Evolutionary conservation across 1,140 invertebrate genomes (phyloP), one percentile per base, ranked within the genome.

Genomic region (Macrotrachela quadricornifera): DNA sequence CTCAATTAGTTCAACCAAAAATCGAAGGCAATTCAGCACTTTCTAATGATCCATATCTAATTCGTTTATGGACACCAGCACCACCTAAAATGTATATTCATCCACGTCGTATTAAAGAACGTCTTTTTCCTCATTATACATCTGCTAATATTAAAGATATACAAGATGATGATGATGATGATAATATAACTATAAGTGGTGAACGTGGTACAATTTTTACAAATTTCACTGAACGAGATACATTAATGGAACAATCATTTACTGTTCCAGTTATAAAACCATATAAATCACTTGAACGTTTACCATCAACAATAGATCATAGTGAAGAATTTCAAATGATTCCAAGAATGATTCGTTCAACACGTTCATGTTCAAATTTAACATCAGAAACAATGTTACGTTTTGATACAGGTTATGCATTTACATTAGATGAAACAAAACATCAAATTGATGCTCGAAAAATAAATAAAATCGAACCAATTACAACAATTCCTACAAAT

Each of bases 11-110:
- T 10, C 14, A 39, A 0, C 21, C 38, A 14, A 38, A 40, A 10
- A 46, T 37, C 3, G 51, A 53, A 16, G 46, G 40, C 44, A 36
- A 30, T 14, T 30, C 21, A 4, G 21, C 21, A 4, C 2, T 30
- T 30, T 4, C 21, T 30, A 2, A 30, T 30, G 21, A 30, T 30
- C 21, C 21, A 4, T 8, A 30, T 30, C 21, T 30, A 30, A 56
- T 65, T 16, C 53, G 65, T 9, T 68, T 65, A 57, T 67, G 66
- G 65, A 62, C 58, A 43, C 66, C 66, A 30, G 66, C 67, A 11
- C 67, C 67, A n/a, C 64, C 67, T n/a, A 68, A 68, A 56, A 57
- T 68, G 50, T 62, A 63, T 49, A 59, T 68, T 10, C 53, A 59
- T 14, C 64, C 66, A 30, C 59, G 63, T 41, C 62, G 59, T 55